Evolutionary conservation across 1,140 invertebrate species (phyloP).

Genomic region (Semibalanus balanoides): DNA sequence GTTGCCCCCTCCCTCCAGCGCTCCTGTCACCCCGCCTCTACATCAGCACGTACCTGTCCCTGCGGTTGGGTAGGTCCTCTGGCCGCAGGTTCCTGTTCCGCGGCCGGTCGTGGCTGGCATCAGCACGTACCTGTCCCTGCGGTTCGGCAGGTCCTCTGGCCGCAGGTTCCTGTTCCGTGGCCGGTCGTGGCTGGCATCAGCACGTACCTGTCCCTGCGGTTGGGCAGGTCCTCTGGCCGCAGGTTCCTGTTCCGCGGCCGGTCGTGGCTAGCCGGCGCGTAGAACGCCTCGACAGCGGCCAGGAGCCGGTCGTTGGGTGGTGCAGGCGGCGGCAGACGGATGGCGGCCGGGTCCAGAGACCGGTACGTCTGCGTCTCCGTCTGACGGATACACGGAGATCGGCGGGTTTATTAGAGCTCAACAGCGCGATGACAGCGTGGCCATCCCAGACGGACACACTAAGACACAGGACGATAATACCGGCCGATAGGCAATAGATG

Average conservation of each 20-base stretch:
- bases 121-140: background rate
- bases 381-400: slow-evolving; percentile 18
- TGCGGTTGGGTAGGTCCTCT: background rate
- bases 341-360: slow-evolving; percentile 72
- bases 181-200: slow-evolving; percentile 27
- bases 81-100: slow-evolving; percentile 62
- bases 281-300: slow-evolving; percentile 88
- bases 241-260: slow-evolving; percentile 78
- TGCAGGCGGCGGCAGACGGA: slow-evolving; percentile 79
- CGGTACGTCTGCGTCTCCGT: slow-evolving; percentile 81
- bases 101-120: too few relatives aligned
- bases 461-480: too few relatives aligned
- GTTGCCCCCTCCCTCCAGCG: too few relatives aligned
- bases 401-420: too few relatives aligned
- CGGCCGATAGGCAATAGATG: too few relatives aligned
- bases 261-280: slow-evolving; percentile 81
- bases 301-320: slow-evolving; percentile 81
- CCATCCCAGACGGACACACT: too few relatives aligned
- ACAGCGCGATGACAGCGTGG: too few relatives aligned
- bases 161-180: slow-evolving; percentile 60
- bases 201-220: background rate
- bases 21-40: too few relatives aligned
- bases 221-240: slow-evolving; percentile 1
- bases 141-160: background rate
- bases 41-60: too few relatives aligned